These are phyloP conservation scores for Orussus abietinus DNA, from an alignment of 1,140 invertebrate genomes.

Conservation along the genomic window DNA sequence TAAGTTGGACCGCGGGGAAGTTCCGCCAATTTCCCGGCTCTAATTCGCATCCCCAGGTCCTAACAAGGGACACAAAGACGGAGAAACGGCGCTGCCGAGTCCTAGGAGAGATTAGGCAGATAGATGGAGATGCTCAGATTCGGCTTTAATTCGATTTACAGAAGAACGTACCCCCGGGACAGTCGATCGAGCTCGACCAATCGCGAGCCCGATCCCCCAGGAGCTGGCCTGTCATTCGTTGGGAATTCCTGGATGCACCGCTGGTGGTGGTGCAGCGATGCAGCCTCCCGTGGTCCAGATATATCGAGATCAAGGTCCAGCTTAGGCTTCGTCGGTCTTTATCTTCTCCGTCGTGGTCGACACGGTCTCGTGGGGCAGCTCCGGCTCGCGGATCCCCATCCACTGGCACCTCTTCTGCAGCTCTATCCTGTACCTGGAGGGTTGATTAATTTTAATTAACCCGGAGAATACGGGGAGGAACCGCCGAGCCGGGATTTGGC, in stretches of 20 bases:
- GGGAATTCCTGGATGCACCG: too few relatives aligned
- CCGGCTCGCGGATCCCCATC: slow-evolving; percentile 63
- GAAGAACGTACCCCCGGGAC: slow-evolving; percentile 10
- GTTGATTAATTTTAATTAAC: neutral
- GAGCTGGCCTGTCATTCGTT: too few relatives aligned
- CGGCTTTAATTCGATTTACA: slow-evolving; percentile 16
- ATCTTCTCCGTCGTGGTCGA: slow-evolving; percentile 43
- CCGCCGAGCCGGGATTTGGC: too few relatives aligned
- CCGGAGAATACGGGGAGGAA: neutral
- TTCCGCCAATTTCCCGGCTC: too few relatives aligned
- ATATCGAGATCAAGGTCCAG: neutral
- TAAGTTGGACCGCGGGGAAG: too few relatives aligned
- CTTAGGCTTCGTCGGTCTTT: slow-evolving; percentile 43
- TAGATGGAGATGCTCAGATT: slow-evolving; percentile 13
- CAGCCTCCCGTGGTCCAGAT: neutral
- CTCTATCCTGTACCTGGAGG: slow-evolving; percentile 56
- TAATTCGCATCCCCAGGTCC: too few relatives aligned
- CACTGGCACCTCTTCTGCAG: slow-evolving; percentile 67
- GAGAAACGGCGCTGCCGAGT: too few relatives aligned
- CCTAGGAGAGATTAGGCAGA: too few relatives aligned
- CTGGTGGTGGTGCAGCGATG: neutral
- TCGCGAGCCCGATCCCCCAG: too few relatives aligned
- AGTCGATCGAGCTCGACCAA: too few relatives aligned
- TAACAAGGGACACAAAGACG: too few relatives aligned
- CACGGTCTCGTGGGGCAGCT: slow-evolving; percentile 22